A percentile compares a stretch with the other conserved stretches of the same genome.
These are phyloP conservation scores for Platalea minor DNA, from an alignment of 2,797 vertebrate genomes.

Conservation along the genomic window DNA sequence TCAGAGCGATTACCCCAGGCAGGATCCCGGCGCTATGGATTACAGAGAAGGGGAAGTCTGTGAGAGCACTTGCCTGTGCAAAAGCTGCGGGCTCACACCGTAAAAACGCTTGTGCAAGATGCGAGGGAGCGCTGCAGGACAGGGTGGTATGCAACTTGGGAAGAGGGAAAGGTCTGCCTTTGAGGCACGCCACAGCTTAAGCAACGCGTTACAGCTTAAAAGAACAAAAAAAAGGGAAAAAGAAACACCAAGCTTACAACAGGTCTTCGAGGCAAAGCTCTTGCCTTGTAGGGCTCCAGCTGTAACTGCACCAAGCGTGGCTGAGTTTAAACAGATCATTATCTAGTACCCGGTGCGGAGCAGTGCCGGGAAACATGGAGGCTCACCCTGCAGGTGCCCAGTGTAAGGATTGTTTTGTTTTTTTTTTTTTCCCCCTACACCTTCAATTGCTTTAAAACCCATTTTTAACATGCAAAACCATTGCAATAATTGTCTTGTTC, in stretches of 20 bases:
- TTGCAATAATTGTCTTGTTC: neutral
- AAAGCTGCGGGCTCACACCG: rapidly evolving
- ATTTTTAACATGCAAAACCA: neutral
- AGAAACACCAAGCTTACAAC: neutral
- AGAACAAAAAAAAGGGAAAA: neutral
- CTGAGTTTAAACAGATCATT: neutral
- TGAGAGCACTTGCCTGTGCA: neutral
- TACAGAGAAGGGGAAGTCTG: neutral
- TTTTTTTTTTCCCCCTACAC: neutral
- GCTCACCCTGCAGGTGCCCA: neutral
- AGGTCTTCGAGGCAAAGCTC: neutral
- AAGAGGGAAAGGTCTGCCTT: conserved; percentile 3
- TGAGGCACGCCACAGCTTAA: neutral
- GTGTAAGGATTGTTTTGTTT: neutral
- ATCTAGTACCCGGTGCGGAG: neutral
- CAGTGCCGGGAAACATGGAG: neutral
- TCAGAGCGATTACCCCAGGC: rapidly evolving
- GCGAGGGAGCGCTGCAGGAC: neutral
- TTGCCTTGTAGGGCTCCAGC: neutral
- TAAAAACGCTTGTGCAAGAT: neutral
- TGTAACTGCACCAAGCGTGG: neutral
- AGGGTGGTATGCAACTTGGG: neutral
- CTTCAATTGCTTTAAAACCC: neutral
- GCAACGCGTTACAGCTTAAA: neutral
- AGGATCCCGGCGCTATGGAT: neutral